Percentiles rank a stretch among this genome's conserved stretches.
phyloP scores from a whole-genome alignment of 1,140 invertebrate species.

The Dinothrombium tinctorium region DNA sequence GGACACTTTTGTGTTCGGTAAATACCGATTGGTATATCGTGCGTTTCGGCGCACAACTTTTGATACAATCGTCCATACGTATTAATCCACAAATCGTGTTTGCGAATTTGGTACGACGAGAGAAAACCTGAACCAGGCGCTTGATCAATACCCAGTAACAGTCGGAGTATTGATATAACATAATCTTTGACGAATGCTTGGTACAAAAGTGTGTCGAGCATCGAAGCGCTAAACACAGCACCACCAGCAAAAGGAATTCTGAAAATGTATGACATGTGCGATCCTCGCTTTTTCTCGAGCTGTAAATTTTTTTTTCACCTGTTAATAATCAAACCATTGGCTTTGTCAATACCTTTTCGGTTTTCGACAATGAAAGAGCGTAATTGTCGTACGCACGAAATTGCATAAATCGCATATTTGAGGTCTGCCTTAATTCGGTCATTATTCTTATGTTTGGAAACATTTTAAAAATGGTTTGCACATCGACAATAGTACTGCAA shows the following conservation, averaged over 20 bases:
- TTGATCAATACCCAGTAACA: conserved; percentile 78
- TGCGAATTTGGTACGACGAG: conserved; percentile 79
- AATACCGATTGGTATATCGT: conserved; percentile 90
- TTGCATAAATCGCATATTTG: conserved; percentile 98
- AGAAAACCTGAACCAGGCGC: conserved; percentile 87
- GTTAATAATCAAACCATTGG: too few relatives aligned
- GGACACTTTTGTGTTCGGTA: neutral
- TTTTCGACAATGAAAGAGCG: conserved; percentile 81
- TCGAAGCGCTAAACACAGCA: conserved; percentile 65
- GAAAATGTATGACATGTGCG: conserved; percentile 98
- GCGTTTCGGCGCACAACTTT: conserved; percentile 87
- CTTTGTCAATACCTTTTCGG: conserved; percentile 92
- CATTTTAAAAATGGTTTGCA: conserved; percentile 97
- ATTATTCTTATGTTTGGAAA: conserved; percentile 94
- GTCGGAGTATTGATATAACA: conserved; percentile 80
- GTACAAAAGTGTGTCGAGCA: conserved; percentile 33
- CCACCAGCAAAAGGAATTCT: conserved; percentile 88
- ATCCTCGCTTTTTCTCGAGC: conserved; percentile 75
- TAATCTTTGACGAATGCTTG: conserved; percentile 92
- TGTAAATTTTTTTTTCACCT: neutral
- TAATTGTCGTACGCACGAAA: conserved; percentile 90
- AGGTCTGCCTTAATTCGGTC: conserved; percentile 88
- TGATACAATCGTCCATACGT: conserved; percentile 91
- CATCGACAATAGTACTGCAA: too few relatives aligned
- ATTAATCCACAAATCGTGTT: conserved; percentile 92